Evolutionary conservation across 2,888 invertebrate species (phyloP).

Genomic region (Parnassius orleans): DNA sequence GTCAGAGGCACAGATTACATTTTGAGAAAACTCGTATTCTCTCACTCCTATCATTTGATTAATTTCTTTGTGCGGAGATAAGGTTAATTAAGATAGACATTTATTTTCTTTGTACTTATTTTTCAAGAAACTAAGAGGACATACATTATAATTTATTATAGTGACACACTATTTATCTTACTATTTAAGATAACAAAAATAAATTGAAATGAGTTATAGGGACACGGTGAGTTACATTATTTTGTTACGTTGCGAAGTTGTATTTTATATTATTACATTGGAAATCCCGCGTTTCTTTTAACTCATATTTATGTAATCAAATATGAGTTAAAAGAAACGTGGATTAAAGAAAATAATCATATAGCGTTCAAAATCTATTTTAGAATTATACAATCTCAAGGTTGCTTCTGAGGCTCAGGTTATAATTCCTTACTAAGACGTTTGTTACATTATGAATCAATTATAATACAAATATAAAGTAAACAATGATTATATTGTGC

Average conservation of each 20-base stretch:
- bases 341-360: no score
- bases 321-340: no score
- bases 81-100: no score
- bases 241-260: not conserved
- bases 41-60: no score
- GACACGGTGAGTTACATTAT: conserved; percentile 19
- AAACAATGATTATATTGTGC: not conserved
- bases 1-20: no score
- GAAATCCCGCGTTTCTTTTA: not conserved
- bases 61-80: no score
- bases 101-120: no score
- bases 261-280: not conserved
- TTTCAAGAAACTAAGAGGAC: no score
- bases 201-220: conserved; percentile 23
- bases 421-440: conserved; percentile 5
- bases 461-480: not conserved
- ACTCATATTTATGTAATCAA: not conserved
- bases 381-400: conserved; percentile 11
- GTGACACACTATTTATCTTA: conserved; percentile 1
- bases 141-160: no score
- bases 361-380: conserved; percentile 1
- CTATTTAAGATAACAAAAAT: conserved; percentile 14
- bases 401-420: conserved; percentile 5
- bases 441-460: not conserved
- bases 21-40: no score